Evolutionary conservation across 2,888 invertebrate species (phyloP).

Genomic region (Agrochola circellaris): DNA sequence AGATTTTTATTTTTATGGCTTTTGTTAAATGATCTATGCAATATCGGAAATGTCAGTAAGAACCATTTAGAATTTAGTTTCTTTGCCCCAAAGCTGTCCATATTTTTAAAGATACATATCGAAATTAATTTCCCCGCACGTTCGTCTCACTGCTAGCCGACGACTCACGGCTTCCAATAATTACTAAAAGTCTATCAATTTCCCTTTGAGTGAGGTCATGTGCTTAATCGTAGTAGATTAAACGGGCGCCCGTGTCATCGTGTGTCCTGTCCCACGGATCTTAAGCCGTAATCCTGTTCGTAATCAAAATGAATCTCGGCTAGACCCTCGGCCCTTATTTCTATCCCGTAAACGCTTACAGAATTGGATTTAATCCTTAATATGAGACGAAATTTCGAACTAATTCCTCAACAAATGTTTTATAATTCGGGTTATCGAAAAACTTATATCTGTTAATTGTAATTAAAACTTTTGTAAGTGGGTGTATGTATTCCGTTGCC

Average conservation of each 20-base stretch:
- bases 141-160: conserved; percentile 19
- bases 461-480: conserved; percentile 41
- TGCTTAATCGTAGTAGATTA: conserved; percentile 76
- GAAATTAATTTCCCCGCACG: conserved; percentile 2
- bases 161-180: conserved; percentile 53
- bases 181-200: conserved; percentile 69
- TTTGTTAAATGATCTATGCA: background rate
- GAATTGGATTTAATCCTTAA: conserved; percentile 58
- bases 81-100: background rate
- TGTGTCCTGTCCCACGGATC: conserved; percentile 77
- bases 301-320: conserved; percentile 86
- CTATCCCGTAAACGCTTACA: conserved; percentile 57
- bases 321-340: conserved; percentile 69
- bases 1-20: background rate
- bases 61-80: background rate
- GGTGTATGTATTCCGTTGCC: conserved; percentile 20
- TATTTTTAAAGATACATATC: conserved; percentile 4
- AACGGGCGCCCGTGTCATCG: conserved; percentile 72
- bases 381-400: conserved; percentile 49
- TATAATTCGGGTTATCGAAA: conserved; percentile 37
- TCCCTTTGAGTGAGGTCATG: conserved; percentile 70
- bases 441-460: conserved; percentile 43
- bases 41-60: background rate
- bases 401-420: conserved; percentile 42
- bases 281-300: conserved; percentile 82